These are phyloP conservation scores for Cheirogaleus medius DNA, from an alignment of 2,113 vertebrate species.

Conservation along the genomic window DNA sequence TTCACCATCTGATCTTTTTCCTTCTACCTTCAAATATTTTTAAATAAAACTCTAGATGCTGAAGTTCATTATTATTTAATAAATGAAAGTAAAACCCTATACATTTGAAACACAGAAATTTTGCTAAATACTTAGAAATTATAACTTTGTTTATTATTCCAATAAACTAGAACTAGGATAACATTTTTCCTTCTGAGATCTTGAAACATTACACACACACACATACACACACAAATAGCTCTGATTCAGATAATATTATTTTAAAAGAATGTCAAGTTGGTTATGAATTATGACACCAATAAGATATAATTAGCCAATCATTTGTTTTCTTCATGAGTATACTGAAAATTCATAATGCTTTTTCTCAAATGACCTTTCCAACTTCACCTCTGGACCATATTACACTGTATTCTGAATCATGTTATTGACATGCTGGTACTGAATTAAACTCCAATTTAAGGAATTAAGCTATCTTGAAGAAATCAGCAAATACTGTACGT, in stretches of 20 bases:
- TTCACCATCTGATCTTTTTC: neutral
- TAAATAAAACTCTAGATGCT: conserved; percentile 27
- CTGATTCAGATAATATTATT: neutral
- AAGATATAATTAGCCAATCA: conserved; percentile 7
- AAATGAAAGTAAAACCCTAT: neutral
- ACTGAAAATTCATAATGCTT: neutral
- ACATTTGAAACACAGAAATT: neutral
- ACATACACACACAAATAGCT: neutral
- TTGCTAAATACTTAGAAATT: neutral
- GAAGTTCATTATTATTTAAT: neutral
- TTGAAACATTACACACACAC: neutral
- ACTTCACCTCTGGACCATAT: neutral
- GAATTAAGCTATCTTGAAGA: neutral
- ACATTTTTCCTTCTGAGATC: neutral
- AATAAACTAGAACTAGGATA: neutral
- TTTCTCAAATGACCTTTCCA: neutral
- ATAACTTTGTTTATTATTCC: neutral
- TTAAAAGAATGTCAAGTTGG: neutral
- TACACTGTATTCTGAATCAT: neutral
- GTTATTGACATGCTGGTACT: neutral
- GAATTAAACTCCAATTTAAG: conserved; percentile 3
- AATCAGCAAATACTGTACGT: neutral
- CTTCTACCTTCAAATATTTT: neutral
- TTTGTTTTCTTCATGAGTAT: conserved; percentile 14
- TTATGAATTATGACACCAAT: conserved; percentile 27